Conservation (phyloP, 2,888 invertebrate species). For the Spilosoma lubricipeda region DNA sequence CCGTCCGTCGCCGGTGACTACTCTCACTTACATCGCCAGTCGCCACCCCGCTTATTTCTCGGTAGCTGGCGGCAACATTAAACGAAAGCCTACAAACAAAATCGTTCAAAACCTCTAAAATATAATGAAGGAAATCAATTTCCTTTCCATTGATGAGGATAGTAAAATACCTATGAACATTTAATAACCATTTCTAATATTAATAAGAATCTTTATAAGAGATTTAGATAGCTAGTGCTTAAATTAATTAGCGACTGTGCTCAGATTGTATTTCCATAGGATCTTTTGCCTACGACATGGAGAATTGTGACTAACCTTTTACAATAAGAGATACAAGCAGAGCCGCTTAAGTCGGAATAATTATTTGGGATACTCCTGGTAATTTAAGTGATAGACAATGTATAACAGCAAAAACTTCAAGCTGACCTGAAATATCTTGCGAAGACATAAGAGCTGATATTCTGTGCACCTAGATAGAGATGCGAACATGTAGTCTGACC, state of each 20-base stretch:
- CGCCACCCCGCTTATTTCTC: conserved; percentile 54
- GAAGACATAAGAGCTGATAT: not conserved
- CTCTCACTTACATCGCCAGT: conserved; percentile 14
- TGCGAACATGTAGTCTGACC: not conserved
- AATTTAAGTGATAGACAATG: not conserved
- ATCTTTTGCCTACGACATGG: not conserved
- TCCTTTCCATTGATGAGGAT: conserved; percentile 19
- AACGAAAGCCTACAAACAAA: conserved; percentile 50
- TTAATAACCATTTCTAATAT: not conserved
- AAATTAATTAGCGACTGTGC: not conserved
- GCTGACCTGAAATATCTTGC: not conserved
- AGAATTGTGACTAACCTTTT: not conserved
- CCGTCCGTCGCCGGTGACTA: conserved; percentile 1
- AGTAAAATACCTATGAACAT: not conserved
- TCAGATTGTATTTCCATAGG: not conserved
- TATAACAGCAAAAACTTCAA: not conserved
- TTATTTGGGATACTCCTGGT: not conserved
- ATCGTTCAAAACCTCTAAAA: conserved; percentile 32
- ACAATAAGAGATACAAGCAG: not conserved
- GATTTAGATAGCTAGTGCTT: not conserved
- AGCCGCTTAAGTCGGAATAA: not conserved
- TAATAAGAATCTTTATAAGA: not conserved
- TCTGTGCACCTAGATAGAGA: not conserved
- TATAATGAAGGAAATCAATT: conserved; percentile 20
- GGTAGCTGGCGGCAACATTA: conserved; percentile 70